Evolutionary conservation across 2,113 vertebrate species (phyloP), one percentile per base, ranked within the genome.

Genomic region (Probosciger aterrimus): DNA sequence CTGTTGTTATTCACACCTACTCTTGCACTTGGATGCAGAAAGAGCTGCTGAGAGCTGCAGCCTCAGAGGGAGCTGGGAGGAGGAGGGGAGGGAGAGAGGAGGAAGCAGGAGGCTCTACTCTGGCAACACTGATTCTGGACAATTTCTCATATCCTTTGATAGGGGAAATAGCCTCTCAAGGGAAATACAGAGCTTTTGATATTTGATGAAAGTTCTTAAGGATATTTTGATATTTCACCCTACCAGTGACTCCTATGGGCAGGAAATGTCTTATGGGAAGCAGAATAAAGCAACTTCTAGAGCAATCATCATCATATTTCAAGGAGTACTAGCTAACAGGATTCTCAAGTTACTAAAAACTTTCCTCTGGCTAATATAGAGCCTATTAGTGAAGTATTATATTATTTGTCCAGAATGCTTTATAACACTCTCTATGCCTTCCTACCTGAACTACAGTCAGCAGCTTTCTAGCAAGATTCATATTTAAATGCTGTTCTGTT

Each of bases 261-360:
- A 92, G 77, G 90, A 96, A 96, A 93, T 41, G 43, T 75, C 60
- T 90, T 93, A 70, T 71, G 82, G 60, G 80, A 96, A 95, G 37
- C n/a, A 91, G 83, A 97, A 92, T 85, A 93, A 96, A 93, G 74
- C 52, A 90, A 90, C 57, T 81, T 95, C 75, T 69, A 83, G n/a
- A 90, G 50, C 47, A 81, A 53, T 73, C 10, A 0, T 88, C 73
- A 89, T 96, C 53, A 23, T 69, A 93, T 97, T 94, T 94, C 93
- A 96, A 94, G 81, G 33, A 73, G 19, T 78, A 64, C 73, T 68
- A 57, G 27, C 68, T 77, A 91, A 76, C 73, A 89, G 53, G 60
- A 86, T 82, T 96, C 86, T 97, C 92, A 94, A 79, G 69, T 97
- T 96, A 93, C 93, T 79, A 89, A 82, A 96, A 94, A 68, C 41